phyloP scores from a whole-genome alignment of 2,797 vertebrate genomes.

The Podarcis lilfordi region DNA sequence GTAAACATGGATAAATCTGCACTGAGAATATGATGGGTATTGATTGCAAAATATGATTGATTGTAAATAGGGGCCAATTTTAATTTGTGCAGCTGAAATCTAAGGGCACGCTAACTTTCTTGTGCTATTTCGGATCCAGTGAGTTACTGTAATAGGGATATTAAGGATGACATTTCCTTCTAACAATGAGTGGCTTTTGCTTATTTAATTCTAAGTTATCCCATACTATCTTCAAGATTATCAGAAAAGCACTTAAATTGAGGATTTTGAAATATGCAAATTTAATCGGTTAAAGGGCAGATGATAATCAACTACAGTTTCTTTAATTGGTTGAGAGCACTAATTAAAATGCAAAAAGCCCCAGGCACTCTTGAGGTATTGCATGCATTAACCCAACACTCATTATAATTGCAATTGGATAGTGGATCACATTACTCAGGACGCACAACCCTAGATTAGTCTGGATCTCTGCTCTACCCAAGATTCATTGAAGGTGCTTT shows the following conservation, averaged over 20 bases:
- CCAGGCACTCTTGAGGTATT: background rate
- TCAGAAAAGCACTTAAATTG: background rate
- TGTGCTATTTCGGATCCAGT: background rate
- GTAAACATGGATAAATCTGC: background rate
- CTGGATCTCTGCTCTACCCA: background rate
- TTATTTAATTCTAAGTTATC: background rate
- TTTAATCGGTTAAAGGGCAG: conserved; percentile 14
- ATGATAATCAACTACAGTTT: conserved; percentile 12
- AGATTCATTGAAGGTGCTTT: background rate
- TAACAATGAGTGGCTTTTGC: background rate
- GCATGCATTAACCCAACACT: background rate
- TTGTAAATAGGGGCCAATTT: background rate
- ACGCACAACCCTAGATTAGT: too few species aligned
- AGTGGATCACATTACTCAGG: background rate
- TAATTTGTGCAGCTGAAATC: background rate
- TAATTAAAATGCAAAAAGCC: conserved; percentile 13
- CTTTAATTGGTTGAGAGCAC: conserved; percentile 23
- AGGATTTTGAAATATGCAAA: conserved; percentile 3
- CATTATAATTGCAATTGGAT: background rate
- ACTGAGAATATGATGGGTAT: background rate
- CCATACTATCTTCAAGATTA: background rate
- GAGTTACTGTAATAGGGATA: background rate
- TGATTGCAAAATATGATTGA: background rate
- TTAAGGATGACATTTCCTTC: background rate
- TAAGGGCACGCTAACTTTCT: background rate